Percentiles rank a stretch among this genome's conserved stretches.
phyloP scores from a whole-genome alignment of 2,113 vertebrate genomes.

The Myotis davidii region DNA sequence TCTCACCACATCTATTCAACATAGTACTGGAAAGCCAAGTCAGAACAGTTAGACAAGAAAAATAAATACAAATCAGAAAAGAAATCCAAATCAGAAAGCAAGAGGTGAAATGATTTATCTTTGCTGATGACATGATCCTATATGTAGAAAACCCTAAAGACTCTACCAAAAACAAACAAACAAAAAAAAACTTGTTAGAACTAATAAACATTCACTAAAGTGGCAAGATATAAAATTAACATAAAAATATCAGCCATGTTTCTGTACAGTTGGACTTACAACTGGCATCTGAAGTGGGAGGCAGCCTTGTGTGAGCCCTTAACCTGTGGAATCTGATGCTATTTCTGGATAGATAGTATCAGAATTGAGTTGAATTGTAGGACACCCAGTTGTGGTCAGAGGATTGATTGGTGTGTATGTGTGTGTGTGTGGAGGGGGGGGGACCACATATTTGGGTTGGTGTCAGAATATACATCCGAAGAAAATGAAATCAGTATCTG shows the following conservation, averaged over 20 bases:
- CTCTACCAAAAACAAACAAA: neutral
- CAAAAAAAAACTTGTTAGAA: neutral
- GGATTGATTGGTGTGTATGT: neutral
- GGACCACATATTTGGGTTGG: neutral
- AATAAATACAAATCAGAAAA: neutral
- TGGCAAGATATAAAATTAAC: neutral
- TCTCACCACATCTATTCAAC: neutral
- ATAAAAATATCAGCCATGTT: neutral
- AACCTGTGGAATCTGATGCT: neutral
- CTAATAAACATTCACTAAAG: neutral
- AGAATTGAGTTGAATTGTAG: neutral
- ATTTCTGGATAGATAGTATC: neutral
- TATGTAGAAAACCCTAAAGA: neutral
- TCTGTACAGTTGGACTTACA: neutral
- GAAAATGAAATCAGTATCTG: neutral
- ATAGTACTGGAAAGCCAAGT: neutral
- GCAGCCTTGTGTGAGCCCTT: neutral
- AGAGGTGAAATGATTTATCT: neutral
- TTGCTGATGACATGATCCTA: neutral
- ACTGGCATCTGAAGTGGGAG: neutral
- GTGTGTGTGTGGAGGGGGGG: neutral
- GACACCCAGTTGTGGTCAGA: neutral
- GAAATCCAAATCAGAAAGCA: neutral
- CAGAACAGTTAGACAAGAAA: neutral
- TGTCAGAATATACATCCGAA: neutral